Evolutionary conservation across 2,113 vertebrate genomes (phyloP), one percentile per base, ranked within the genome.

Genomic region (Ranitomeya variabilis): DNA sequence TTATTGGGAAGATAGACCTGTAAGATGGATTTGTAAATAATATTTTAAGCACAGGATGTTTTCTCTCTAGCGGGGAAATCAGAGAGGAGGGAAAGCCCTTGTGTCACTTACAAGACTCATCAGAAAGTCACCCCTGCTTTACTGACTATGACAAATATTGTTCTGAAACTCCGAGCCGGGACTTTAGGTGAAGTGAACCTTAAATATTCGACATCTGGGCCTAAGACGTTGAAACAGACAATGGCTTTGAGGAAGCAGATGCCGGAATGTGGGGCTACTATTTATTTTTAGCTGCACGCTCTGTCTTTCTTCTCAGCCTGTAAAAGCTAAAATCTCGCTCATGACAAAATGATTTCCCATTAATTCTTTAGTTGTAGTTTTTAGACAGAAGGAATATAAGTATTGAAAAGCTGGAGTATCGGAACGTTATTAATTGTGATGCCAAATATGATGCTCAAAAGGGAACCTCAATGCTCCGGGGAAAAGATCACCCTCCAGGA

Each of bases 211-310:
- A 19, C 87, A 83, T 88, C 87, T 81, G 87, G 79, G n/a, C 87
- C 31, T 62, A 62, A 83, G 81, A 83, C 55, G 79, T 88, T 88
- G 87, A 83, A 88, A 88, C 87, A 88, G 87, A 83, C 54, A 83
- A 83, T 88, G 31, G 80, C 87, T 62, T 51, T 64, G 57, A 88
- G 87, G 87, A 88, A 88, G 83, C 87, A 88, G 87, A 88, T 88
- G 87, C 80, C 71, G 69, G 69, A 82, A 88, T 88, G 80, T 83
- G 83, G 55, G 67, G 45, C 69, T 57, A 83, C 87, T 64, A 64
- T 64, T 88, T 88, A 88, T 88, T 76, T 82, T 88, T 88, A 88
- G 87, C 23, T 51, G 19, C 31, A 64, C 31, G 26, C 51, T 73
- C 45, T 88, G 62, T 88, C 31, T 88, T 83, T 88, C 71, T 87